Evolutionary conservation across 2,888 invertebrate genomes (phyloP).

Genomic region (Plusia festucae): DNA sequence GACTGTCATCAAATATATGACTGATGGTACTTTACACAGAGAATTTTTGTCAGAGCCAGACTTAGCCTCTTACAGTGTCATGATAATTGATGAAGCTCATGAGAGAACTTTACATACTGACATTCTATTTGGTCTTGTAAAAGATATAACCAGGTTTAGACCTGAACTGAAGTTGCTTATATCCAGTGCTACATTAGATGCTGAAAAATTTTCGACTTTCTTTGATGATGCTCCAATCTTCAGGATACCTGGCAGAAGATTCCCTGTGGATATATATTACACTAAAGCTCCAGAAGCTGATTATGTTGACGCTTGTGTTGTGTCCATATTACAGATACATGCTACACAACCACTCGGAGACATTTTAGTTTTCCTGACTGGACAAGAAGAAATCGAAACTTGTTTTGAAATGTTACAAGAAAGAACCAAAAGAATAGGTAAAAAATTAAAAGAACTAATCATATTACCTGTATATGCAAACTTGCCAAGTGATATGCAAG

Average conservation of each 20-base stretch:
- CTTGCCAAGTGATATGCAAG: constrained; percentile 99
- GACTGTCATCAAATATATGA: constrained; percentile 99
- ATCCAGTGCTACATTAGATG: constrained; percentile 99
- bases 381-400: constrained; percentile 97
- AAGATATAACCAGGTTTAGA: constrained; percentile 97
- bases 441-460: constrained; percentile 97
- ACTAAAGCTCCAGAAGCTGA: constrained; percentile 99
- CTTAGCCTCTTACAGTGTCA: constrained; percentile 98
- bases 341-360: constrained; percentile 99
- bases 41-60: constrained; percentile 99
- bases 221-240: constrained; percentile 99
- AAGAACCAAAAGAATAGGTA: constrained; percentile 96
- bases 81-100: constrained; percentile 99
- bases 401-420: constrained; percentile 97
- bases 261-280: constrained; percentile 99
- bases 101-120: constrained; percentile 99
- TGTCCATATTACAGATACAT: constrained; percentile 99
- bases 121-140: constrained; percentile 98
- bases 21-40: constrained; percentile 98
- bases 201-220: constrained; percentile 99
- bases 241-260: constrained; percentile 98
- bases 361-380: constrained; percentile 98
- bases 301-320: constrained; percentile 99
- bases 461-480: constrained; percentile 99
- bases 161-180: constrained; percentile 98